Evolutionary conservation across 2,888 invertebrate species (phyloP).

Genomic region (Agonopterix arenella): DNA sequence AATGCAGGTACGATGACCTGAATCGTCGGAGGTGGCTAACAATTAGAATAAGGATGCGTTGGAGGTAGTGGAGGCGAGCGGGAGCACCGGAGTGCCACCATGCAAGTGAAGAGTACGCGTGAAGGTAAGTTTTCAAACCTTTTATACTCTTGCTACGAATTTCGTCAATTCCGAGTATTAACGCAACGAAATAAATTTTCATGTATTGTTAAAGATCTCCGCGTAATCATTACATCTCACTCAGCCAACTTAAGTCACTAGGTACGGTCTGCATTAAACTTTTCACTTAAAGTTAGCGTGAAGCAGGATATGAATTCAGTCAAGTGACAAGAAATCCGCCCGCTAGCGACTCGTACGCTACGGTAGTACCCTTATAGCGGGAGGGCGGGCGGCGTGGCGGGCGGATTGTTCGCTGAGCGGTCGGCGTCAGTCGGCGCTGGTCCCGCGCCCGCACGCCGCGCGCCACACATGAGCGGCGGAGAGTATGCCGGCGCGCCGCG

Average conservation of each 20-base stretch:
- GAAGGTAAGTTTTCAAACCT: too few relatives aligned
- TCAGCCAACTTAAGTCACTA: too few relatives aligned
- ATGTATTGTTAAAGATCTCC: too few relatives aligned
- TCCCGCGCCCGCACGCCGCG: constrained; percentile 19
- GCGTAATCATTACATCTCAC: too few relatives aligned
- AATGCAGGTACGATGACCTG: constrained; percentile 69
- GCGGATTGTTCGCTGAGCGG: constrained; percentile 39
- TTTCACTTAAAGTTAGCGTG: background rate
- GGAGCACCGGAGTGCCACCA: background rate
- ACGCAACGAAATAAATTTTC: too few relatives aligned
- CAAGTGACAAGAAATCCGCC: constrained; percentile 7
- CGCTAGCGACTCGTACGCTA: background rate
- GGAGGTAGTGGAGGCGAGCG: constrained; percentile 10
- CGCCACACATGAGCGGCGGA: constrained; percentile 24
- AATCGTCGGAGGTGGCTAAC: constrained; percentile 60
- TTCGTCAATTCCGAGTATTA: too few relatives aligned
- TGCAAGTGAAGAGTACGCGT: too few relatives aligned
- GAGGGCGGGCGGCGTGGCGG: constrained; percentile 24
- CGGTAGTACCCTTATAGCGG: constrained; percentile 19
- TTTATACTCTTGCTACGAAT: too few relatives aligned
- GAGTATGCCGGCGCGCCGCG: constrained; percentile 63
- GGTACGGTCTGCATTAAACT: background rate
- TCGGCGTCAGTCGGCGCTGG: constrained; percentile 26
- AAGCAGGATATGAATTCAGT: background rate
- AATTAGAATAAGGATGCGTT: constrained; percentile 53